Evolutionary conservation across 2,888 invertebrate species (phyloP), one percentile per base, ranked within the genome.

Genomic region (Cheilosia vulpina): DNA sequence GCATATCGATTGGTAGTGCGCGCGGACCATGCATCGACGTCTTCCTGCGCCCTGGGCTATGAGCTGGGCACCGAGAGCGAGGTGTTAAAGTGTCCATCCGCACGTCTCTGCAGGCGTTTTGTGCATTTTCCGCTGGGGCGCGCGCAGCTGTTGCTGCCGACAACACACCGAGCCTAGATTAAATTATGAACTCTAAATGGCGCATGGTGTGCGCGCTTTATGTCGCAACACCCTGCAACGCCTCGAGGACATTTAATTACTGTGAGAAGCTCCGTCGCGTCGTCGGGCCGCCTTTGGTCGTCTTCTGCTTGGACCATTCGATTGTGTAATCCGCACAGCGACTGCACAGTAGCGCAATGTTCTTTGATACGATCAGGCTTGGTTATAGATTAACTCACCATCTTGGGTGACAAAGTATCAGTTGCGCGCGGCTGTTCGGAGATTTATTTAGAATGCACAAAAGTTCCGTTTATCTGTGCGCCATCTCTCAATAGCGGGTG

Each of bases 211-310:
- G 62, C 63, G 62, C 73, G 63, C 53, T 60, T 69, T 43, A 27
- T 84, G 58, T 80, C 66, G 71, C 80, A 84, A 84, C 71, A 75
- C 68, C 57, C 65, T 63, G 41, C 69, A 75, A 62, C 71, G 76
- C 80, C 80, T 76, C 76, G 75, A 80, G 85, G 80, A 80, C 80
- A 80, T 76, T 85, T 80, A 80, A 85, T 85, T 85, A 80, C 80
- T 80, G 85, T 85, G 85, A 62, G 76, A 84, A 84, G 73, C 60
- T 62, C 60, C 45, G 7, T 17, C 47, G 53, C 52, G 55, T 11
- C 27, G 13, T 62, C 60, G 78, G 17, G 17, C 7, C 45, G 45
- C 19, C 34, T 17, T 43, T 58, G 7, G 9, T 21, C 52, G 55
- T 62, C 78, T 55, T 57, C 63, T 38, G 41, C 72, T 55, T 63